Base-by-base conservation (phyloP, 2,797 vertebrate species). In the Helarctos malayanus region DNA sequence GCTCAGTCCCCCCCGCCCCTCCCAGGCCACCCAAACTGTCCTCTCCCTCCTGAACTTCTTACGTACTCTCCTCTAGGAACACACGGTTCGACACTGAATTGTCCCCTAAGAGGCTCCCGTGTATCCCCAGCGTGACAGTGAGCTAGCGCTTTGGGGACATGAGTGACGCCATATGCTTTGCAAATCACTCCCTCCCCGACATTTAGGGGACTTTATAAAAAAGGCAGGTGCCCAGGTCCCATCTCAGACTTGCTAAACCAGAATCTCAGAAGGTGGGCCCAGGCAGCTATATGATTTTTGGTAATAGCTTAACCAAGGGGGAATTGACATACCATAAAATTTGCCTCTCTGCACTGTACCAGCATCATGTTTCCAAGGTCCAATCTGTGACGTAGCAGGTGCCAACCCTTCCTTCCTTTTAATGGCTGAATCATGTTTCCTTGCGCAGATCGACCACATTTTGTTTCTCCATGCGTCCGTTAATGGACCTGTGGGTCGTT, bases 191-290 rank as follows among this genome's bases (percentile, higher is more conserved):
- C 49, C 38, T 81, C 49, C 10, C 71, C 16, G 11, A 25, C 4
- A 4, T 57, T 86, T 89, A 91, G 63, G 81, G n/a, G 52, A 83
- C 38, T 78, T 86, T 47, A 61, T 92, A 52, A 96, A 97, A 88
- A 45, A 38, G 16, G 68, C 19, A 71, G 23, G 25, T 83, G 11
- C 38, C 47, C 63, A 84, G 9, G 32, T 75, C 54, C 41, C 54
- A 84, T 76, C 93, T 91, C 69, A 81, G 57, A 89, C 79, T 89
- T 45, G 54, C 47, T 85, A 56, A 85, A 76, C 23, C 35, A 69
- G 75, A 92, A 83, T 90, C 79, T 93, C 88, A 59, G 57, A 80
- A 16, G 2, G 29, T 61, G 57, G 49, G 16, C 59, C 65, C 45
- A 61, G 59, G 41, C 3, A 68, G 68, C 32, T 69, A 47, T 54